Evolutionary conservation across 2,113 vertebrate species (phyloP), one percentile per base, ranked within the genome.

Genomic region (Micronycteris hirsuta): DNA sequence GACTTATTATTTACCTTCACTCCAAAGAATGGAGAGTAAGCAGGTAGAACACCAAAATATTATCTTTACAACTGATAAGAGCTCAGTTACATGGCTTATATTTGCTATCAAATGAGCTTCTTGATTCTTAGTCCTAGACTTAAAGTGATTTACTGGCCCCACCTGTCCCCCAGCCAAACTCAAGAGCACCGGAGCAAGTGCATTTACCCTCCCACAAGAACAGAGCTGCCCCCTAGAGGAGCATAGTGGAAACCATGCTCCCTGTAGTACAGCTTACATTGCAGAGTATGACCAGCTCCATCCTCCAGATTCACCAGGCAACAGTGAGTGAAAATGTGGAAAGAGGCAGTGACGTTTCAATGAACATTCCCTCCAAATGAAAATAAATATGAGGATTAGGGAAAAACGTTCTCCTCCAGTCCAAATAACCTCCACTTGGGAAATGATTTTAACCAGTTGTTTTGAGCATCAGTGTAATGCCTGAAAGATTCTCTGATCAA

Each of bases 11-110:
- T 24, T 33, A 24, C 8, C 12, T 86, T 61, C 36, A 3, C 28
- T 73, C n/a, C n/a, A n/a, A 87, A 61, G 58, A 91, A 36, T 1
- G 76, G 80, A 94, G 83, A 61, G 24, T 17, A 92, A 54, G 22
- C 17, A 47, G 8, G 22, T 84, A 20, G 36, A 68, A 94, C 89
- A 92, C 26, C 16, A 85, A 54, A 96, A n/a, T 95, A 10, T 5
- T 63, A 14, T 56, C 38, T 58, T 83, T 71, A 7, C 12, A 47
- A 22, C 52, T 33, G n/a, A 16, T 63, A 76, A 76, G 41, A 54
- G 58, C 61, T 82, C 22, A 26, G 65, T 47, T 52, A 49, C 5
- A 0, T 41, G 24, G 5, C 36, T 22, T 91, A 0, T 38, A 33
- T 78, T 52, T 91, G 47, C 17, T 54, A 33, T 54, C 31, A 63